A percentile compares a stretch with the other conserved stretches of the same genome.
Conservation (phyloP, 2,113 vertebrate genomes). For the Symphodus melops region DNA sequence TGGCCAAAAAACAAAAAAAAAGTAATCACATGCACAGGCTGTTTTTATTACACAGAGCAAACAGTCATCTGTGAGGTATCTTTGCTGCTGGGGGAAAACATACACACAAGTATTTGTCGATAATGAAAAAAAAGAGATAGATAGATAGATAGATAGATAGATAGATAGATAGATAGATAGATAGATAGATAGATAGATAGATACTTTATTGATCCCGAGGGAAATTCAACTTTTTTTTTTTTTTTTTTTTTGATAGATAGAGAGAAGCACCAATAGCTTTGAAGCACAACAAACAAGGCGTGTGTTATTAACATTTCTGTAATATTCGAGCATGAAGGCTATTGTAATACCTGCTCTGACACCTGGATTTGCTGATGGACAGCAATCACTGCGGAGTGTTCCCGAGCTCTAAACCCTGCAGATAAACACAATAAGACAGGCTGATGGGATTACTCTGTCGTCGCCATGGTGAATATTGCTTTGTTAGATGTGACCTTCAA, state of each 20-base stretch:
- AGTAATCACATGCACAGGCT: neutral
- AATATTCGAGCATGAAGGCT: constrained; percentile 9
- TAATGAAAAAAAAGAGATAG: neutral
- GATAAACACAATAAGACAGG: constrained; percentile 68
- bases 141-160: no score
- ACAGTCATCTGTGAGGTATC: no score
- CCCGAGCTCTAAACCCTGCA: constrained; percentile 61
- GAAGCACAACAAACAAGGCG: neutral
- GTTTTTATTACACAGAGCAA: neutral
- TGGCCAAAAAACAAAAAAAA: no score
- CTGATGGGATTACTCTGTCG: constrained; percentile 70
- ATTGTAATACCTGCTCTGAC: constrained; percentile 44
- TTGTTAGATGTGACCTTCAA: constrained; percentile 67
- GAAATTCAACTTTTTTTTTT: no score
- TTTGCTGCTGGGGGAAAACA: neutral
- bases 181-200: no score
- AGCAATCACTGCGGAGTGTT: constrained; percentile 67
- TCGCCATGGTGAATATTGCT: constrained; percentile 66
- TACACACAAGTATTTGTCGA: constrained; percentile 1
- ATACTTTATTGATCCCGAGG: no score
- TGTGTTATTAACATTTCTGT: neutral
- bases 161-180: no score
- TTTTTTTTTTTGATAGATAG: no score
- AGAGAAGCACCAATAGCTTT: neutral
- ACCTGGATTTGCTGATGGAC: constrained; percentile 52